These are phyloP conservation scores for Euwallacea fornicatus DNA, from an alignment of 1,140 invertebrate species.

Conservation along the genomic window DNA sequence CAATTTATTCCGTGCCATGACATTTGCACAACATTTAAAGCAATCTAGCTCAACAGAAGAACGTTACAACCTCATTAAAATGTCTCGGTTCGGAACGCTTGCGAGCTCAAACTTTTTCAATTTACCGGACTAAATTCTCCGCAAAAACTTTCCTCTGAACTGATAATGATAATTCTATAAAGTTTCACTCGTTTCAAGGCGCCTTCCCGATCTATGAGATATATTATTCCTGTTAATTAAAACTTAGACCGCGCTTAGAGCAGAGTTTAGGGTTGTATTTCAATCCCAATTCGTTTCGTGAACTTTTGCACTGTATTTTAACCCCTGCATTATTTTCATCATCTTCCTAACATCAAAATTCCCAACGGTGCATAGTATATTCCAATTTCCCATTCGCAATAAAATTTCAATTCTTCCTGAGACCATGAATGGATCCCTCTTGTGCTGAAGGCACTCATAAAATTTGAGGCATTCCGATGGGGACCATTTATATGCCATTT, in stretches of 20 bases:
- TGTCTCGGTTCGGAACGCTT: neutral
- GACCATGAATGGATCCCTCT: neutral
- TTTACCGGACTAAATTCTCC: conserved; percentile 3
- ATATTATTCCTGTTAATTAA: too few relatives aligned
- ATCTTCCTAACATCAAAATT: neutral
- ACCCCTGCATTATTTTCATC: too few relatives aligned
- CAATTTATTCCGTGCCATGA: neutral
- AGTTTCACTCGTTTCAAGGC: neutral
- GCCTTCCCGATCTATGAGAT: neutral
- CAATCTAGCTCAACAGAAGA: neutral
- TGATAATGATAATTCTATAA: neutral
- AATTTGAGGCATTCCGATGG: neutral
- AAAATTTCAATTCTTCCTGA: neutral
- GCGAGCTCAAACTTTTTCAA: neutral
- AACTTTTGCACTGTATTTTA: too few relatives aligned
- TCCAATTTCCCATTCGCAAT: neutral
- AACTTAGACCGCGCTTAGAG: too few relatives aligned
- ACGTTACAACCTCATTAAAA: neutral
- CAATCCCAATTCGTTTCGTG: too few relatives aligned
- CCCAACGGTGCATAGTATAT: neutral
- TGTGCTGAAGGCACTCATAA: neutral
- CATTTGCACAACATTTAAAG: neutral
- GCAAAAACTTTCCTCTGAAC: neutral
- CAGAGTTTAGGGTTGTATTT: too few relatives aligned
- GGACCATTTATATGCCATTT: conserved; percentile 1